Conservation (phyloP, 1,140 invertebrate genomes). For the Pseudomyrmex dendroicus region DNA sequence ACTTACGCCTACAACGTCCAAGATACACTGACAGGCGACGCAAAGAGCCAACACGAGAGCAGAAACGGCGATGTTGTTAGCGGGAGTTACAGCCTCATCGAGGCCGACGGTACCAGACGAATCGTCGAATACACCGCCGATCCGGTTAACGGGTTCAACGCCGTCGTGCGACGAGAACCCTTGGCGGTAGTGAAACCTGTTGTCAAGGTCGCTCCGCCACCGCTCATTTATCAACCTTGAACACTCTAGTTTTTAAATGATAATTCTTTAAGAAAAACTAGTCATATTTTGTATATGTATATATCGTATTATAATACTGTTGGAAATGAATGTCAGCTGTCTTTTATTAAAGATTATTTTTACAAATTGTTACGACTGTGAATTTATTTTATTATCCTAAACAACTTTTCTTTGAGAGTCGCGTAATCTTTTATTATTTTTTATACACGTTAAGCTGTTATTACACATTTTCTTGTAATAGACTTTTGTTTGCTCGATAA, state of each 20-base stretch:
- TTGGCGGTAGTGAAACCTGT: constrained; percentile 71
- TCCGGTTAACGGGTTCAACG: constrained; percentile 84
- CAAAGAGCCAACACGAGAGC: constrained; percentile 88
- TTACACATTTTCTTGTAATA: not conserved
- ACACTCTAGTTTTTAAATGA: not conserved
- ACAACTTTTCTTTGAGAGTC: not conserved
- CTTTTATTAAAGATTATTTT: constrained; percentile 41
- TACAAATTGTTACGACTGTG: not conserved
- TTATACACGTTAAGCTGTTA: too few relatives aligned
- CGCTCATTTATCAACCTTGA: constrained; percentile 51
- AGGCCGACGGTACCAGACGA: constrained; percentile 83
- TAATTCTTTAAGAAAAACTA: constrained; percentile 15
- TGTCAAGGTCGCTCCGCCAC: constrained; percentile 58
- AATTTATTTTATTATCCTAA: not conserved
- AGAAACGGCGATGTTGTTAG: constrained; percentile 86
- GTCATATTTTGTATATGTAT: constrained; percentile 14
- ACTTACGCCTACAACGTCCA: constrained; percentile 88
- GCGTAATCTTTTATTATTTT: too few relatives aligned
- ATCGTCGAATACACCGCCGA: constrained; percentile 83
- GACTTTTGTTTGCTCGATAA: not conserved
- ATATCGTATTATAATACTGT: not conserved
- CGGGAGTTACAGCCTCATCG: constrained; percentile 83
- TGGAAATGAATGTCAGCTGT: not conserved
- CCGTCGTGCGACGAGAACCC: constrained; percentile 82
- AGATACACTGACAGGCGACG: constrained; percentile 88